A percentile compares a stretch with the other conserved stretches of the same genome.
phyloP scores from a whole-genome alignment of 1,140 invertebrate species.

The Drosophila grimshawi region DNA sequence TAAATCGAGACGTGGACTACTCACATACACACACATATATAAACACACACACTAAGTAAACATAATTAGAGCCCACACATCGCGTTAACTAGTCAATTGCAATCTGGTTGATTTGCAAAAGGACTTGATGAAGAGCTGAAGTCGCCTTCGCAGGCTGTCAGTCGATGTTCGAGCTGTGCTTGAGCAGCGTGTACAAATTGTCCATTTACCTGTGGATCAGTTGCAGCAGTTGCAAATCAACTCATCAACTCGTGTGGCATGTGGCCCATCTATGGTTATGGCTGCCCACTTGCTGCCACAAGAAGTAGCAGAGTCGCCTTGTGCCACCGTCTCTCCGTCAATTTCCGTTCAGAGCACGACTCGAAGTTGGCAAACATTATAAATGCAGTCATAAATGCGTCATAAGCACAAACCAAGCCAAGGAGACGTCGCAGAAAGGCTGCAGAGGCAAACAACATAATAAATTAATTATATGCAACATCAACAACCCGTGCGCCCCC shows the following conservation, averaged over 20 bases:
- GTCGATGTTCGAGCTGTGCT: not conserved
- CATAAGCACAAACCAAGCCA: constrained; percentile 47
- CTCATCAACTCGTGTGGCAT: constrained; percentile 12
- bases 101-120: not conserved
- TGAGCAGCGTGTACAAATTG: no score
- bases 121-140: not conserved
- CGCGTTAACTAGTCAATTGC: no score
- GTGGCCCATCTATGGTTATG: not conserved
- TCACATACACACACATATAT: no score
- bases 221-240: constrained; percentile 36
- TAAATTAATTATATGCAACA: constrained; percentile 84
- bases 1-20: no score
- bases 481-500: constrained; percentile 54
- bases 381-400: constrained; percentile 73
- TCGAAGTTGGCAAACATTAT: constrained; percentile 57
- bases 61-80: no score
- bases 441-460: constrained; percentile 79
- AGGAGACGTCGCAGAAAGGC: constrained; percentile 46
- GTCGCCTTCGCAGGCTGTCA: not conserved
- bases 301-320: no score
- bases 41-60: no score
- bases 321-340: not conserved
- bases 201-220: no score
- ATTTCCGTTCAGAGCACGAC: not conserved
- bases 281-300: not conserved